These are phyloP conservation scores for Palaemon carinicauda DNA, from an alignment of 1,140 invertebrate genomes.

Conservation along the genomic window DNA sequence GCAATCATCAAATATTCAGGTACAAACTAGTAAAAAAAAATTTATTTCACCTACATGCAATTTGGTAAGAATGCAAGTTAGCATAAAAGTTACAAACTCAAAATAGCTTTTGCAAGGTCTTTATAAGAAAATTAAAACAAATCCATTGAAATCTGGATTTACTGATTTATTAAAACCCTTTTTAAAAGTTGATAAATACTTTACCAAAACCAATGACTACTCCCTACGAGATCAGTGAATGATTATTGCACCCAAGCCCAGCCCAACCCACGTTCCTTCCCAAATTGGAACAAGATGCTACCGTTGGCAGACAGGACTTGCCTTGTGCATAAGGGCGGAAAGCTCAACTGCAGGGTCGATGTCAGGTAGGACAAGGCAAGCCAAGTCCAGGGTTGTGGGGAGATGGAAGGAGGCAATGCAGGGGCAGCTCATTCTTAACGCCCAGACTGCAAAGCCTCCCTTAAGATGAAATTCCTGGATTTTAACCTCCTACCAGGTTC, in stretches of 20 bases:
- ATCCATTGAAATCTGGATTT: too few relatives aligned
- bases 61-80: too few relatives aligned
- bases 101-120: too few relatives aligned
- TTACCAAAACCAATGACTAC: too few relatives aligned
- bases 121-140: too few relatives aligned
- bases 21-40: too few relatives aligned
- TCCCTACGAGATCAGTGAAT: too few relatives aligned
- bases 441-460: constrained; percentile 10
- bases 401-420: constrained; percentile 23
- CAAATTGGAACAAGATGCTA: constrained; percentile 48
- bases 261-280: not conserved
- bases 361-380: constrained; percentile 50
- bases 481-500: constrained; percentile 23
- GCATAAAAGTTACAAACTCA: too few relatives aligned
- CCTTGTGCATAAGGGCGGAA: constrained; percentile 49
- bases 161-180: too few relatives aligned
- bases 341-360: constrained; percentile 47
- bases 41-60: too few relatives aligned
- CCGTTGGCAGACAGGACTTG: constrained; percentile 49
- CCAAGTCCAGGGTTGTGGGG: constrained; percentile 44
- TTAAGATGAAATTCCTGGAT: constrained; percentile 29
- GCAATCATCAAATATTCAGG: too few relatives aligned
- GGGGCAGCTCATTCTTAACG: not conserved
- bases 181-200: too few relatives aligned
- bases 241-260: not conserved